These are phyloP conservation scores for Drosophila prosaltans DNA, from an alignment of 1,140 invertebrate genomes.

Conservation along the genomic window DNA sequence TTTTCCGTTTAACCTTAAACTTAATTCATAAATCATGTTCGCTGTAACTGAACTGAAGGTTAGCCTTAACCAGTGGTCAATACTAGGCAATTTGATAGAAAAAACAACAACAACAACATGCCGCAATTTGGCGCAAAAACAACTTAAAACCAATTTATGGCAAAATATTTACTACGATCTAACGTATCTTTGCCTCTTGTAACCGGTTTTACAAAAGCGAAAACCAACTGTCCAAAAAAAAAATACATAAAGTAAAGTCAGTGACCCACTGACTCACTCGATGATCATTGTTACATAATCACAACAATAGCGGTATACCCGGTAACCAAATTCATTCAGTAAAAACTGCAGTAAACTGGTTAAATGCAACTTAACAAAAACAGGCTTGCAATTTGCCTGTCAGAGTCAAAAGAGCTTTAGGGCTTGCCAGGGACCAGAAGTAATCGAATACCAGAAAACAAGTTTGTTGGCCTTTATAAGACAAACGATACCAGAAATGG, in stretches of 20 bases:
- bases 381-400: constrained; percentile 35
- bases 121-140: neutral
- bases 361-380: constrained; percentile 23
- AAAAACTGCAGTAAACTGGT: constrained; percentile 61
- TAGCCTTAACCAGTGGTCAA: constrained; percentile 60
- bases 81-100: constrained; percentile 31
- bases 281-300: constrained; percentile 61
- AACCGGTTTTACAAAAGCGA: constrained; percentile 36
- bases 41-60: constrained; percentile 53
- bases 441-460: constrained; percentile 34
- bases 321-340: constrained; percentile 50
- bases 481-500: constrained; percentile 20
- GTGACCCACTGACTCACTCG: constrained; percentile 71
- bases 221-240: neutral
- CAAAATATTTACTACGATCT: neutral
- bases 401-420: constrained; percentile 19
- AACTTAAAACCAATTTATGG: neutral
- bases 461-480: constrained; percentile 62
- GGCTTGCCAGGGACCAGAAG: constrained; percentile 21
- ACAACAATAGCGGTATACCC: constrained; percentile 26
- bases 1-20: constrained; percentile 48
- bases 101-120: neutral
- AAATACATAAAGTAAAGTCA: constrained; percentile 42
- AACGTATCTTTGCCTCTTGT: neutral
- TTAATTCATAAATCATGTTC: constrained; percentile 15